Conservation (phyloP, 2,113 vertebrate genomes). For the Ascaphus truei region DNA sequence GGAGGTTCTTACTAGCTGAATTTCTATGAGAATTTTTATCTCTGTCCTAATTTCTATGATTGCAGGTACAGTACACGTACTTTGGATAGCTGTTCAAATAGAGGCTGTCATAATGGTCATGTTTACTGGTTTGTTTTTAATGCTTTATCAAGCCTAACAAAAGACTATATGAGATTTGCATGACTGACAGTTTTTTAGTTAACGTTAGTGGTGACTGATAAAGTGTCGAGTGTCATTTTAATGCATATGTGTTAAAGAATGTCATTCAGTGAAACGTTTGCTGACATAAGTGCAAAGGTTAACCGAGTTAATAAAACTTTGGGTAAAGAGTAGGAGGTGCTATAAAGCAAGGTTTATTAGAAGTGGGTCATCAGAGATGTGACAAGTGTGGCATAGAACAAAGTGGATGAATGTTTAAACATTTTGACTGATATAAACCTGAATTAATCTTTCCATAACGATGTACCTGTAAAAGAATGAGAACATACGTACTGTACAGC, state of each 20-base stretch:
- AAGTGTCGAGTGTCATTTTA: not conserved
- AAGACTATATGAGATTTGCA: not conserved
- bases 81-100: not conserved
- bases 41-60: too few relatives aligned
- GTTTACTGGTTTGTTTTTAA: too few relatives aligned
- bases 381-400: not conserved
- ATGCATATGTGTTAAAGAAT: constrained; percentile 6
- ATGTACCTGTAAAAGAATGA: too few relatives aligned
- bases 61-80: too few relatives aligned
- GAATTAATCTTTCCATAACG: too few relatives aligned
- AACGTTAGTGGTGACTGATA: not conserved
- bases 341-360: not conserved
- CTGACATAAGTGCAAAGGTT: constrained; percentile 18
- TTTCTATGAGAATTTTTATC: too few relatives aligned
- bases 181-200: not conserved
- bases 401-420: not conserved
- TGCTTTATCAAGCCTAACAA: not conserved
- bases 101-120: not conserved
- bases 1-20: too few relatives aligned
- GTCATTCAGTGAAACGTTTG: not conserved
- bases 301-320: not conserved
- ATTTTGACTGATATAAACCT: too few relatives aligned
- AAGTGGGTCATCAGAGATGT: not conserved
- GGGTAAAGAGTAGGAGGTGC: not conserved
- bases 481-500: too few relatives aligned